Evolutionary conservation across 2,888 invertebrate genomes (phyloP).

Genomic region (Torymus tubicola): DNA sequence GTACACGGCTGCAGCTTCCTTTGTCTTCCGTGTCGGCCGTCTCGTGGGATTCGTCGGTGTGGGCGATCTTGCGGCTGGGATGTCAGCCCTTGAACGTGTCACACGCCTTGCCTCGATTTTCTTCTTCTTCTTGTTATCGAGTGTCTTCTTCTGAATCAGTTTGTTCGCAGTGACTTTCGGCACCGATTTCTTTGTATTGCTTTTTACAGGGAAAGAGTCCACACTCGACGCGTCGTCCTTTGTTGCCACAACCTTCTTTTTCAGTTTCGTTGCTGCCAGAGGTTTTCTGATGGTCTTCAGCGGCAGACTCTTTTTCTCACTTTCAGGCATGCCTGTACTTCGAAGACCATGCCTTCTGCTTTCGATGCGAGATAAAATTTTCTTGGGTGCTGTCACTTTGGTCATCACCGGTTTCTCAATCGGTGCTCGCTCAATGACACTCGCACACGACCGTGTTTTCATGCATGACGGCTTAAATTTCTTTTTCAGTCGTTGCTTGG

Average conservation of each 20-base stretch:
- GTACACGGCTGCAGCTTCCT: constrained; percentile 85
- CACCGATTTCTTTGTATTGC: not conserved
- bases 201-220: constrained; percentile 12
- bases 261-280: constrained; percentile 44
- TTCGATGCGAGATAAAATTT: constrained; percentile 63
- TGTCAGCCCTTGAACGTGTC: constrained; percentile 69
- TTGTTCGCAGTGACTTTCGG: constrained; percentile 41
- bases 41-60: constrained; percentile 61
- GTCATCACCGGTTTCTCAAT: constrained; percentile 49
- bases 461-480: constrained; percentile 74
- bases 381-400: constrained; percentile 64
- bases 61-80: not conserved
- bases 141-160: constrained; percentile 45
- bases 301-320: constrained; percentile 37
- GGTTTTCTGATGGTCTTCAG: constrained; percentile 31
- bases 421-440: constrained; percentile 58
- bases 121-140: constrained; percentile 46
- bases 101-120: constrained; percentile 70
- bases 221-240: constrained; percentile 54
- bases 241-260: constrained; percentile 28
- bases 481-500: constrained; percentile 76
- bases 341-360: constrained; percentile 67
- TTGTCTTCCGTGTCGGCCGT: constrained; percentile 84
- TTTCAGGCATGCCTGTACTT: constrained; percentile 63
- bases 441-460: constrained; percentile 76